Percentiles rank a stretch among this genome's conserved stretches.
phyloP scores from a whole-genome alignment of 2,888 invertebrate genomes.

The Pammene aurita region DNA sequence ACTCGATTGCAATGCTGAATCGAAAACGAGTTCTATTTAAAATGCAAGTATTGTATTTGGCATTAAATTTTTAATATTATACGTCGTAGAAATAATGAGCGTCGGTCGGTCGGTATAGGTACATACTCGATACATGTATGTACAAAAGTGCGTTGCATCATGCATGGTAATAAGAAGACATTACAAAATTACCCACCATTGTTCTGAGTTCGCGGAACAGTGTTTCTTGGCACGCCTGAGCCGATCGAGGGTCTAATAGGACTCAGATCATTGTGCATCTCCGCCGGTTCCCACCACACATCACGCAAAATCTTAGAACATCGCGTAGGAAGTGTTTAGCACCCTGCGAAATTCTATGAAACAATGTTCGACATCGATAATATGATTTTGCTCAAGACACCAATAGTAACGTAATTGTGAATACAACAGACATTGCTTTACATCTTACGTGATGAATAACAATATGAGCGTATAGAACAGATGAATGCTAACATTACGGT shows the following conservation, averaged over 20 bases:
- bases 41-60: slow-evolving; percentile 42
- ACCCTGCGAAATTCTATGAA: slow-evolving; percentile 54
- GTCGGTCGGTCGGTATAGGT: slow-evolving; percentile 56
- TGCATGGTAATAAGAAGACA: slow-evolving; percentile 78
- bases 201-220: slow-evolving; percentile 78
- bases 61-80: slow-evolving; percentile 60
- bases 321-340: slow-evolving; percentile 57
- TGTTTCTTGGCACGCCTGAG: slow-evolving; percentile 62
- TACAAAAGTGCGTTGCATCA: slow-evolving; percentile 72
- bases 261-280: slow-evolving; percentile 71
- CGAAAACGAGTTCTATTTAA: slow-evolving; percentile 35
- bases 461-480: slow-evolving; percentile 39
- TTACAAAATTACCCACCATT: slow-evolving; percentile 81
- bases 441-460: slow-evolving; percentile 44
- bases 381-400: slow-evolving; percentile 34
- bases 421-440: slow-evolving; percentile 41
- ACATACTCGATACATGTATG: slow-evolving; percentile 52
- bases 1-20: slow-evolving; percentile 27
- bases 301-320: slow-evolving; percentile 56
- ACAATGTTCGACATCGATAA: slow-evolving; percentile 40
- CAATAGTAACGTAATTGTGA: slow-evolving; percentile 55
- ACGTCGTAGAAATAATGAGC: slow-evolving; percentile 66
- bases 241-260: slow-evolving; percentile 68
- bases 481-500: slow-evolving; percentile 33
- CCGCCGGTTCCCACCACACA: slow-evolving; percentile 63